Conservation (phyloP, 2,113 vertebrate species). For the Stomatorhinus ivindoensis region DNA sequence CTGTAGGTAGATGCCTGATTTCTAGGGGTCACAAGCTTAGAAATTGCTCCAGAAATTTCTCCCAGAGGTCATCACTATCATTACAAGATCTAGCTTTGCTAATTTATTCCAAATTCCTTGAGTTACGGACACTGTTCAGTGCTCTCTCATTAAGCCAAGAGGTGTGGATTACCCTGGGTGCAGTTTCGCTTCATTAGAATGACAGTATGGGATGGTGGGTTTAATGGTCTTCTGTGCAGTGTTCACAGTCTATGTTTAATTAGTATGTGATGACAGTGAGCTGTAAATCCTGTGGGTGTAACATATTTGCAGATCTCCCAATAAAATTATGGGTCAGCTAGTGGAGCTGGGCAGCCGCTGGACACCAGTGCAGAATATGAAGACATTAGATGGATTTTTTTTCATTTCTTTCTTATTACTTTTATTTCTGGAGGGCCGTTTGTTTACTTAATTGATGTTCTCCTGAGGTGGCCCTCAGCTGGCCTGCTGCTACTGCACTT, state of each 20-base stretch:
- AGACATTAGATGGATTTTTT: neutral
- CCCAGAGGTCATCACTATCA: neutral
- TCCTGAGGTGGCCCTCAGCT: neutral
- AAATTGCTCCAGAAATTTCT: neutral
- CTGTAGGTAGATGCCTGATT: neutral
- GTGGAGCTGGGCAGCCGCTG: neutral
- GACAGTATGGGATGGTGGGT: neutral
- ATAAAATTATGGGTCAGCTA: neutral
- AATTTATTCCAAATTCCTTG: neutral
- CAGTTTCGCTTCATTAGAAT: neutral
- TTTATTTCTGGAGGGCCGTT: neutral
- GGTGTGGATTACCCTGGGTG: neutral
- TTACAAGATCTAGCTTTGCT: neutral
- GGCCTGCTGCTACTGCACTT: neutral
- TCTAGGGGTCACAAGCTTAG: neutral
- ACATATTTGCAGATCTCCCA: neutral
- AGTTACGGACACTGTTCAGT: neutral
- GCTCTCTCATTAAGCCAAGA: neutral
- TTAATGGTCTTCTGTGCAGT: neutral
- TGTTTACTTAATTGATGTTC: neutral
- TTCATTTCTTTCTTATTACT: neutral
- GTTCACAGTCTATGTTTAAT: neutral
- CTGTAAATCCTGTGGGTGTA: neutral
- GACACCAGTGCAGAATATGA: neutral
- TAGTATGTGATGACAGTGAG: neutral